phyloP scores from a whole-genome alignment of 2,113 vertebrate genomes.

The Parus major region DNA sequence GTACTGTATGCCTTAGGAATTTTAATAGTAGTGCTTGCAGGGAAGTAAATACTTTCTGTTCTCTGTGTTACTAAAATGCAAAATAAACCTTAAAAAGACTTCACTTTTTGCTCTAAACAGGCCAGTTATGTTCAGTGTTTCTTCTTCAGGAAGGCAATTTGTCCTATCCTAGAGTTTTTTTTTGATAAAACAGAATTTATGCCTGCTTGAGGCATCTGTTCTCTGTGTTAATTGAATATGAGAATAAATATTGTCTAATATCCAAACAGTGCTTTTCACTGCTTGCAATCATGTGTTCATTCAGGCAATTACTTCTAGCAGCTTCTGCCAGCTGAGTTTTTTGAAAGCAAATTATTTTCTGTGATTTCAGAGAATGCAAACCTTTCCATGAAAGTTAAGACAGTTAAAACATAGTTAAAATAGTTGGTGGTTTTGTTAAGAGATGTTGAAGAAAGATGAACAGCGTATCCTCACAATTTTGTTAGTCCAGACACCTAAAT shows the following conservation, averaged over 20 bases:
- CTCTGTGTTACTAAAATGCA: not conserved
- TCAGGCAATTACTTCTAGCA: not conserved
- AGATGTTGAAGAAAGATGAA: not conserved
- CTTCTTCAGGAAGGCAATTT: not conserved
- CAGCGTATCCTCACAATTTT: not conserved
- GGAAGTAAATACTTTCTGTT: not conserved
- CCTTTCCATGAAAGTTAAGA: not conserved
- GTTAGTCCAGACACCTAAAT: not conserved
- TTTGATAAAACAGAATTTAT: not conserved
- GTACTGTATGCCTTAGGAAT: not conserved
- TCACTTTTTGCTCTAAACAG: not conserved
- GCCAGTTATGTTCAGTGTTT: not conserved
- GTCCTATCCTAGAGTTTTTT: fast-evolving
- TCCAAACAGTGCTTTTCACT: not conserved
- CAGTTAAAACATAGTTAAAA: not conserved
- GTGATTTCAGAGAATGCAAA: not conserved
- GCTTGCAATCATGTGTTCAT: not conserved
- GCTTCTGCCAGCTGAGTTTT: not conserved
- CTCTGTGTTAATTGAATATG: not conserved
- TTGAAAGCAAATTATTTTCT: not conserved
- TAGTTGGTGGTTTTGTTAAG: not conserved
- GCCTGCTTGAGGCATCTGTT: not conserved
- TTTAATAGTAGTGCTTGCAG: not conserved
- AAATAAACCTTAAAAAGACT: not conserved
- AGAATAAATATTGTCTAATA: not conserved